Evolutionary conservation across 2,888 invertebrate species (phyloP), one percentile per base, ranked within the genome.

Genomic region (Nemurella pictetii): DNA sequence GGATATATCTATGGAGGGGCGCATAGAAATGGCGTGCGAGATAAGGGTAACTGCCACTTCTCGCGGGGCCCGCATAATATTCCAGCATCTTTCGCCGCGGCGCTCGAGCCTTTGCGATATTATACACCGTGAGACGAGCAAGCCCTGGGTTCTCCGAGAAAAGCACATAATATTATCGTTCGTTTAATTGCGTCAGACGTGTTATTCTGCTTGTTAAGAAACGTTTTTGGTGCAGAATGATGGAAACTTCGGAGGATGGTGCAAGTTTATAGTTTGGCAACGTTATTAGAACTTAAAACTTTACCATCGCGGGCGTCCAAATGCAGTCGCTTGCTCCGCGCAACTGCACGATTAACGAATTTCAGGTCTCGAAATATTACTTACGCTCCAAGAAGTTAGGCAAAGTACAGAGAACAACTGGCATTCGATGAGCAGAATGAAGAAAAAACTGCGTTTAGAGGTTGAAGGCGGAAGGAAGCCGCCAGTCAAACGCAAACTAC

Each of bases 31-130:
- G 82, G 55, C 27, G 82, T 55, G 55, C 26, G 36, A 30, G 82
- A 82, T 82, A 82, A 82, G 82, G 82, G 72, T 82, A 82, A 82
- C 82, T 82, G 82, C 72, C 20, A n/a, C 80, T 29, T 29, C n/a
- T n/a, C 30, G 29, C 25, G 20, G 55, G 5, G 26, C 82, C 72
- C 55, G 55, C 55, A 55, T 55, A 55, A 55, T 55, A 55, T 55
- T 55, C 55, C 55, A 55, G 15, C 55, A 55, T 20, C 55, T 55
- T 55, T 20, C 20, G 55, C n/a, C n/a, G n/a, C n/a, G n/a, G n/a
- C n/a, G n/a, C 55, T 20, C 55, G 20, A 12, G 55, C 55, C 32
- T 55, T 55, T 55, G 55, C 55, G 55, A 55, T 55, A 55, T 55
- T 55, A 55, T 7, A 12, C 55, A n/a, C n/a, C n/a, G n/a, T n/a